These are phyloP conservation scores for Cervus canadensis DNA, from an alignment of 2,113 vertebrate species.

Conservation along the genomic window DNA sequence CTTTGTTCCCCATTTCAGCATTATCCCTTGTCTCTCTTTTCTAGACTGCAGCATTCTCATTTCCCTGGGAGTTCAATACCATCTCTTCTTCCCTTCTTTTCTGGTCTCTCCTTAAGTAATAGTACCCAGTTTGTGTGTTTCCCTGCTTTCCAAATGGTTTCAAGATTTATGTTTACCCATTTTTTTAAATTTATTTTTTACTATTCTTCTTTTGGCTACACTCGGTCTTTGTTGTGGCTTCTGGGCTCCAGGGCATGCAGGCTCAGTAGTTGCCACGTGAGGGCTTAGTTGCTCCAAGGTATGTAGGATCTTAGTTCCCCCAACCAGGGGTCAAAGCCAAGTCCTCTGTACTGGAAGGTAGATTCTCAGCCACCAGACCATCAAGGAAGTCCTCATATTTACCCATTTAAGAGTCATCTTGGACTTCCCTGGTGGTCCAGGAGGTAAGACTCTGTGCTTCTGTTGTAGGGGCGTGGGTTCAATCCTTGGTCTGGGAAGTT, in stretches of 20 bases:
- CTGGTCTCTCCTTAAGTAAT: conserved; percentile 1
- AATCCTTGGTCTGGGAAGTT: background rate
- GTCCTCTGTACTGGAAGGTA: background rate
- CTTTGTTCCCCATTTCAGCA: background rate
- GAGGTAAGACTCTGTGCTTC: background rate
- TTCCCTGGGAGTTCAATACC: background rate
- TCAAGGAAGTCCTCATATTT: background rate
- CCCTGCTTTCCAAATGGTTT: background rate
- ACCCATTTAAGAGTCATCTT: background rate
- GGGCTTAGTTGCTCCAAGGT: background rate
- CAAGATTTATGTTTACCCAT: background rate
- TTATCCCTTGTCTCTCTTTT: background rate
- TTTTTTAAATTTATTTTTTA: background rate
- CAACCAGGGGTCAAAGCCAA: background rate
- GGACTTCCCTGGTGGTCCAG: background rate
- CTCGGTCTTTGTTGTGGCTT: background rate
- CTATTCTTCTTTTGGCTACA: background rate
- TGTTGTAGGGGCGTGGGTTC: background rate
- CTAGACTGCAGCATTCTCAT: background rate
- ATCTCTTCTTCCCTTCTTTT: background rate
- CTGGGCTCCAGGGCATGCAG: background rate
- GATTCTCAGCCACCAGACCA: background rate
- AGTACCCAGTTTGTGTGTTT: background rate
- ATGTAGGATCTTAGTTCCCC: background rate
- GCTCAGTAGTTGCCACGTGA: background rate